Percentiles rank a stretch among this genome's conserved stretches.
phyloP scores from a whole-genome alignment of 2,113 vertebrate species.

The Narcine bancroftii region DNA sequence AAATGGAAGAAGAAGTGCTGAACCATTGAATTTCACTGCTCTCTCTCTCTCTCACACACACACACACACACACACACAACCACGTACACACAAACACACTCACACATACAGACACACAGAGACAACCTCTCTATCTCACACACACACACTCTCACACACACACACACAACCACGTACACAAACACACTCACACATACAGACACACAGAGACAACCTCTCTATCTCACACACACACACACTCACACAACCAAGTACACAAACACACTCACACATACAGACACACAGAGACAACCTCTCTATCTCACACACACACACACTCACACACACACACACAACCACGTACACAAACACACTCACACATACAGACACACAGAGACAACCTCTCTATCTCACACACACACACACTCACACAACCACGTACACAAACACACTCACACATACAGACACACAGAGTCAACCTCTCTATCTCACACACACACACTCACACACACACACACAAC shows the following conservation, averaged over 20 bases:
- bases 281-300: no score
- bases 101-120: neutral
- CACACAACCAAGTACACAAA: no score
- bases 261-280: no score
- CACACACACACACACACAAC: neutral
- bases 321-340: neutral
- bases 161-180: no score
- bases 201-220: no score
- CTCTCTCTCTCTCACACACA: neutral
- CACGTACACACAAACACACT: neutral
- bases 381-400: neutral
- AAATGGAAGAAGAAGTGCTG: neutral
- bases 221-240: no score
- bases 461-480: neutral
- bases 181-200: no score
- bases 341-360: no score
- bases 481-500: neutral
- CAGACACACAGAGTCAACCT: no score
- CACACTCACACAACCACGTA: neutral
- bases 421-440: neutral
- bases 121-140: no score
- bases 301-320: neutral
- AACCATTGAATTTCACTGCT: neutral
- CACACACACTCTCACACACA: no score
- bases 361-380: no score